These are phyloP conservation scores for Mobula birostris DNA, from an alignment of 2,113 vertebrate species.

Conservation along the genomic window DNA sequence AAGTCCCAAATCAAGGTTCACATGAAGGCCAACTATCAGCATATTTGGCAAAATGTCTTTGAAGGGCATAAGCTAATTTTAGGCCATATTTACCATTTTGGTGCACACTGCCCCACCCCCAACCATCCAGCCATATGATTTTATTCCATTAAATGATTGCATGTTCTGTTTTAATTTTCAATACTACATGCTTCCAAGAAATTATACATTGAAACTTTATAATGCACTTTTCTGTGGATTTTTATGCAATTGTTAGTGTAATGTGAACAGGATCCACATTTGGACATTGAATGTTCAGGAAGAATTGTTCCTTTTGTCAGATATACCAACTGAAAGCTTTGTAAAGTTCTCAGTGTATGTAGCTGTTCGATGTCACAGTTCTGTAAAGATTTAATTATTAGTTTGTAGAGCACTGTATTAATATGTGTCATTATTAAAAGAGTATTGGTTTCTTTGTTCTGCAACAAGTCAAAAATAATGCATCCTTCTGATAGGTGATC, in stretches of 20 bases:
- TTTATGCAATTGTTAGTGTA: not conserved
- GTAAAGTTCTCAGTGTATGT: not conserved
- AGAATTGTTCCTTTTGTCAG: not conserved
- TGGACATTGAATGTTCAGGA: not conserved
- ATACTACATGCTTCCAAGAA: no score
- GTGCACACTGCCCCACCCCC: no score
- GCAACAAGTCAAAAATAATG: slow-evolving; percentile 1
- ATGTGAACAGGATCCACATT: not conserved
- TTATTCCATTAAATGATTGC: no score
- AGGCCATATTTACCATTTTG: not conserved
- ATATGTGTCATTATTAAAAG: not conserved
- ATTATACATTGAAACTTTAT: not conserved
- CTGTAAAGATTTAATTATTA: not conserved
- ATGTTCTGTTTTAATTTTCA: no score
- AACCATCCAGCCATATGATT: no score
- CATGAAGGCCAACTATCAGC: not conserved
- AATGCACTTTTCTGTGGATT: not conserved
- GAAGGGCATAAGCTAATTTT: not conserved
- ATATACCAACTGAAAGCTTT: not conserved
- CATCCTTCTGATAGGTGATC: slow-evolving; percentile 60
- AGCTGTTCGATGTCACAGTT: not conserved
- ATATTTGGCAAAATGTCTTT: not conserved
- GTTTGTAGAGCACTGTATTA: not conserved
- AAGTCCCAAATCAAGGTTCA: not conserved
- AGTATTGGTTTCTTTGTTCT: not conserved